Base-by-base conservation (phyloP, 2,888 invertebrate species). In the Lobophora halterata region DNA sequence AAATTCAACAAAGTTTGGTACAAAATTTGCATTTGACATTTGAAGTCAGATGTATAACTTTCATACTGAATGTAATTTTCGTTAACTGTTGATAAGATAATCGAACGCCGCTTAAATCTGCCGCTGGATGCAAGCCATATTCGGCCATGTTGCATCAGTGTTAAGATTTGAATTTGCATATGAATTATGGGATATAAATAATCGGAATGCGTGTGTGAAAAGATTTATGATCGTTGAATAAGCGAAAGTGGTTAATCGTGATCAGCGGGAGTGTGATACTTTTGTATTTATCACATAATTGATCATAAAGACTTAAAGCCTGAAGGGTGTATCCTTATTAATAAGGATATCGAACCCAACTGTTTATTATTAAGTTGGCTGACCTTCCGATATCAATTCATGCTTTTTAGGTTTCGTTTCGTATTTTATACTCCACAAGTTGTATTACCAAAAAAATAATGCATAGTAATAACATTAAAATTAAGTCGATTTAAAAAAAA, bases 21-120 rank as follows among this genome's bases (percentile, higher is more conserved):
- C 25, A 29, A 42, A 49, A 49, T 49, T 41, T 23, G 27, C 41
- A 49, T 46, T 28, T 27, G 38, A 38, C 33, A 46, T 49, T 40
- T 30, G 6, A 12, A 24, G 7, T 37, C 39, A 34, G 31, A 45
- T 31, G 38, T 37, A 33, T 27, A 42, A 47, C 29, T 28, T 36
- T 43, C 33, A 29, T 37, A 10, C 38, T 17, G 18, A 24, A 25
- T 16, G 33, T 34, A 39, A 50, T 50, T 30, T 20, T 20, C 28
- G 31, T 30, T 33, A 31, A 26, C 31, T 19, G 14, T 28, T 28
- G 16, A 41, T 41, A 23, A 46, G 41, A 44, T 30, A 31, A 35
- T 34, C 31, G 27, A 21, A 27, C 19, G n/a, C 27, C 23, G 9
- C 21, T 35, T 21, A 27, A 18, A 30, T 14, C 28, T 30, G 26